These are phyloP conservation scores for Crematogaster levior DNA, from an alignment of 2,888 invertebrate genomes.

Conservation along the genomic window DNA sequence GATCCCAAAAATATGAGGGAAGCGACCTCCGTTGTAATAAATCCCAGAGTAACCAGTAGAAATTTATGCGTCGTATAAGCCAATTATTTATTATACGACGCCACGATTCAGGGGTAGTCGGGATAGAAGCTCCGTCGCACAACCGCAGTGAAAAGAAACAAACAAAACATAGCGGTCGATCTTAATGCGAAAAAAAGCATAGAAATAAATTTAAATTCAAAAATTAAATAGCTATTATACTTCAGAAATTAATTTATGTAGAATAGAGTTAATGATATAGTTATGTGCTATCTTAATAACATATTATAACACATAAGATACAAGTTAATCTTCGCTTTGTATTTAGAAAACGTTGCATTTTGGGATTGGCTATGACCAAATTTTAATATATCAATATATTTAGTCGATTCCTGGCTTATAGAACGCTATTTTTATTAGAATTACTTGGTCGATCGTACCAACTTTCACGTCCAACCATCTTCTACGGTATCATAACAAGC, in stretches of 20 bases:
- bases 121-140: constrained; percentile 21
- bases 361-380: neutral
- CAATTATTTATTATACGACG: constrained; percentile 75
- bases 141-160: neutral
- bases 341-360: neutral
- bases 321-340: neutral
- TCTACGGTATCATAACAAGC: constrained; percentile 38
- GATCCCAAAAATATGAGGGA: constrained; percentile 79
- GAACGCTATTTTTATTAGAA: constrained; percentile 21
- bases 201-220: constrained; percentile 6
- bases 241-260: neutral
- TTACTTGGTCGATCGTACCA: constrained; percentile 25
- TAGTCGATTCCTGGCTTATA: neutral
- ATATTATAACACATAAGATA: neutral
- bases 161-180: constrained; percentile 2
- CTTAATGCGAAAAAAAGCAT: neutral
- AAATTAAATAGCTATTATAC: neutral
- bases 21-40: constrained; percentile 77
- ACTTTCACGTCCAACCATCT: constrained; percentile 23
- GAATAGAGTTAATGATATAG: neutral
- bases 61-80: constrained; percentile 75
- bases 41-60: constrained; percentile 67
- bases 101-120: constrained; percentile 49
- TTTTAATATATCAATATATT: neutral
- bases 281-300: neutral